Conservation (phyloP, 53 echinoderm and acorn worm species). For the Paracentrotus lividus region DNA sequence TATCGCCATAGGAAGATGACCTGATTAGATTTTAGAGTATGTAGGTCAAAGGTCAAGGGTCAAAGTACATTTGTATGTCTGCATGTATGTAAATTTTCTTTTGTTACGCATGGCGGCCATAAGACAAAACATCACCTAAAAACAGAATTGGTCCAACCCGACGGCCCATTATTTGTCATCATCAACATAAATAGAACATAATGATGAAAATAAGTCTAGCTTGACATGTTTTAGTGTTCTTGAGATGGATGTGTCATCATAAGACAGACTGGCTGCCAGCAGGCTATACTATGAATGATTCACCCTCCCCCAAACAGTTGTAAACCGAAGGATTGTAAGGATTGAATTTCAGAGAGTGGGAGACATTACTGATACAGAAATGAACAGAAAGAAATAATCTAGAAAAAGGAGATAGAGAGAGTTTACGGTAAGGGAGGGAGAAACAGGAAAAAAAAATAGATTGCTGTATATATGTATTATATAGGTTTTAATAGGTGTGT, state of each 20-base stretch:
- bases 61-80: no score
- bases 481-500: no score
- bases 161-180: background rate
- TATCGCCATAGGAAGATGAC: no score
- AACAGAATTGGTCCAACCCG: no score
- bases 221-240: background rate
- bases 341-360: background rate
- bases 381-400: background rate
- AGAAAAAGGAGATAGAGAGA: background rate
- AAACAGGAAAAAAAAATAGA: no score
- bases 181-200: background rate
- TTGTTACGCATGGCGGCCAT: no score
- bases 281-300: background rate
- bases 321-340: background rate
- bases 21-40: no score
- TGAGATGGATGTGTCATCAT: constrained; percentile 20
- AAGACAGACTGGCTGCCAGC: background rate
- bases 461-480: no score
- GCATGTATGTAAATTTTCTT: no score
- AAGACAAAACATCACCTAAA: no score
- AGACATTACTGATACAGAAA: background rate
- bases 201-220: background rate
- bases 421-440: background rate
- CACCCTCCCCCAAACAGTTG: background rate
- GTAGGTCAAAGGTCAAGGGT: no score